Evolutionary conservation across 2,888 invertebrate species (phyloP).

Genomic region (Dicyrtoma fusca): DNA sequence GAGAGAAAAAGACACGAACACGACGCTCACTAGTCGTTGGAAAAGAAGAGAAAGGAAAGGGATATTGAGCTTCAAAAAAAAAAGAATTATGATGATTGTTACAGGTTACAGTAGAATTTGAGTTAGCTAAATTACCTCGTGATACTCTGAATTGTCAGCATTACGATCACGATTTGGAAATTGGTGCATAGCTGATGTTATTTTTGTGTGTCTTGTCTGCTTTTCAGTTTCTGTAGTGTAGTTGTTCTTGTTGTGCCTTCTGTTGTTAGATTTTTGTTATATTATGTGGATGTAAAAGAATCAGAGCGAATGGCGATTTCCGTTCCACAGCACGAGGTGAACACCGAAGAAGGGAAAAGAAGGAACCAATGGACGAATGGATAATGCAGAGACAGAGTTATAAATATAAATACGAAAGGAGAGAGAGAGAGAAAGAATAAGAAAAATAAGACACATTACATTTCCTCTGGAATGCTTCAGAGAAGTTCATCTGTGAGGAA

Average conservation of each 20-base stretch:
- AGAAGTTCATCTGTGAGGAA: slow-evolving; percentile 22
- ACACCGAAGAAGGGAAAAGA: background rate
- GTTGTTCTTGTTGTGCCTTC: background rate
- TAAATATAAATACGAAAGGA: background rate
- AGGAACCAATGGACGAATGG: background rate
- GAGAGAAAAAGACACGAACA: no score
- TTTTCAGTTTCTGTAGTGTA: no score
- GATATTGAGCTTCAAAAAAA: no score
- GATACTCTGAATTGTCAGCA: no score
- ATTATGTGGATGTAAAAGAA: slow-evolving; percentile 26
- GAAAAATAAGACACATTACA: slow-evolving; percentile 42
- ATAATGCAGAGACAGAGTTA: background rate
- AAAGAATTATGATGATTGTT: no score
- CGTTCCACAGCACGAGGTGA: slow-evolving; percentile 44
- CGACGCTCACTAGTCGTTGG: no score
- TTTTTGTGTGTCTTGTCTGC: background rate
- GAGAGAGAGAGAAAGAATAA: background rate
- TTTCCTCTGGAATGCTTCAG: slow-evolving; percentile 41
- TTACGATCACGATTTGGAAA: no score
- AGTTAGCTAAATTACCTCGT: no score
- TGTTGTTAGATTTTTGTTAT: no score
- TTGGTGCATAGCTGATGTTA: background rate
- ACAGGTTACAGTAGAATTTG: no score
- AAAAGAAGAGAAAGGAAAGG: no score
- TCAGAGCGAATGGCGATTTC: slow-evolving; percentile 42